phyloP scores from a whole-genome alignment of 2,797 vertebrate species.

The Eulemur rubriventer region DNA sequence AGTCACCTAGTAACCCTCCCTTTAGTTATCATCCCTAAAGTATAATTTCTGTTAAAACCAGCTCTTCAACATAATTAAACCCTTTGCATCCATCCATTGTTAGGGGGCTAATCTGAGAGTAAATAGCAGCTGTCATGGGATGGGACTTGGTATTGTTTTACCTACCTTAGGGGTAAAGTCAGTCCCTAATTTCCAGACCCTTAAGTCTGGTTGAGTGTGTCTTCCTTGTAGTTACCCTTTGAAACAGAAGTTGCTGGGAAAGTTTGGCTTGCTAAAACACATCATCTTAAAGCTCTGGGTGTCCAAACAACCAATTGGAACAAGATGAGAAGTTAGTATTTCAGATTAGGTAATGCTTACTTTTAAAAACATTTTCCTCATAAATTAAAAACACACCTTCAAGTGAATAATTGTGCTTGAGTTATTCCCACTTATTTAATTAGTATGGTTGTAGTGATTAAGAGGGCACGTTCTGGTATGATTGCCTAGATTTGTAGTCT shows the following conservation, averaged over 20 bases:
- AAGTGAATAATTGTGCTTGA: background rate
- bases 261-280: background rate
- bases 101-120: background rate
- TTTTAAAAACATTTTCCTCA: background rate
- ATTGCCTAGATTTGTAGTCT: background rate
- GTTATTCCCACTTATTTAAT: background rate
- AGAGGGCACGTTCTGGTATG: background rate
- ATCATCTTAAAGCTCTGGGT: background rate
- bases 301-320: background rate
- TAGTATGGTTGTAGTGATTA: background rate
- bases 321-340: background rate
- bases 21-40: background rate
- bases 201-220: background rate
- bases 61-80: background rate
- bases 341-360: background rate
- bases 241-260: background rate
- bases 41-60: background rate
- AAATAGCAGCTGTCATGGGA: background rate
- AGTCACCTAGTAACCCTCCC: background rate
- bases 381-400: conserved; percentile 33
- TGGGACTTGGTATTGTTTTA: conserved; percentile 4
- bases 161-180: conserved; percentile 12
- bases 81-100: background rate
- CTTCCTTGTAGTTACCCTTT: background rate
- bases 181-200: background rate